These are phyloP conservation scores for Rutilus rutilus DNA, from an alignment of 2,113 vertebrate genomes.

Conservation along the genomic window DNA sequence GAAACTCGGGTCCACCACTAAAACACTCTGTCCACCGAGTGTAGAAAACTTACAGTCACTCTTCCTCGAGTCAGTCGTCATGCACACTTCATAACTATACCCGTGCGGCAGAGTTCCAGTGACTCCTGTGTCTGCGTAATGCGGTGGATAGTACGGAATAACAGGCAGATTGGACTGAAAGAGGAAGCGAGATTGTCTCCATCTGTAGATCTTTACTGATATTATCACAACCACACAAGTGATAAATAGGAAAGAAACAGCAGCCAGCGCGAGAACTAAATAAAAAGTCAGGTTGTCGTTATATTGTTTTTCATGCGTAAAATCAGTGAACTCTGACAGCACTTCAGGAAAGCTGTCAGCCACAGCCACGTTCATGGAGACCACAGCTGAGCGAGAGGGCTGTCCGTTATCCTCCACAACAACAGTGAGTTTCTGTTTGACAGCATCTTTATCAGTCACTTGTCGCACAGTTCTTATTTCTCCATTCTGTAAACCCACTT, in stretches of 20 bases:
- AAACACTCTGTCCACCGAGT: constrained; percentile 43
- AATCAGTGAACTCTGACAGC: constrained; percentile 59
- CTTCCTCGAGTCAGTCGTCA: constrained; percentile 63
- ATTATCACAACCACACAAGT: too few relatives aligned
- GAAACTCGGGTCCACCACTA: constrained; percentile 37
- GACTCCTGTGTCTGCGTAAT: too few relatives aligned
- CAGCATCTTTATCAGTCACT: too few relatives aligned
- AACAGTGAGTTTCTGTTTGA: too few relatives aligned
- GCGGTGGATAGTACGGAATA: too few relatives aligned
- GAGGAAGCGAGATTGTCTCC: too few relatives aligned
- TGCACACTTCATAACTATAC: constrained; percentile 65
- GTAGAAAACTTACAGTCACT: constrained; percentile 48
- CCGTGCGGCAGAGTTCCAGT: too few relatives aligned
- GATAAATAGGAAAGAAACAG: constrained; percentile 75
- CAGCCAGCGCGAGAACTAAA: constrained; percentile 63
- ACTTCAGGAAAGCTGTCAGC: constrained; percentile 33
- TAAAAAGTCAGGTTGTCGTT: constrained; percentile 54
- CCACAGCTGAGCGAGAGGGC: constrained; percentile 33
- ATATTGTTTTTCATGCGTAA: constrained; percentile 53
- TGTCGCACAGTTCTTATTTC: constrained; percentile 53
- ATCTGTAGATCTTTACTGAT: too few relatives aligned
- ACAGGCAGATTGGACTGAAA: too few relatives aligned
- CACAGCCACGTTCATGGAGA: constrained; percentile 30
- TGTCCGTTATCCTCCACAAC: too few relatives aligned
- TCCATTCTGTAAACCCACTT: constrained; percentile 51